Base-by-base conservation (phyloP, 2,797 vertebrate genomes). In the Acropternis orthonyx region DNA sequence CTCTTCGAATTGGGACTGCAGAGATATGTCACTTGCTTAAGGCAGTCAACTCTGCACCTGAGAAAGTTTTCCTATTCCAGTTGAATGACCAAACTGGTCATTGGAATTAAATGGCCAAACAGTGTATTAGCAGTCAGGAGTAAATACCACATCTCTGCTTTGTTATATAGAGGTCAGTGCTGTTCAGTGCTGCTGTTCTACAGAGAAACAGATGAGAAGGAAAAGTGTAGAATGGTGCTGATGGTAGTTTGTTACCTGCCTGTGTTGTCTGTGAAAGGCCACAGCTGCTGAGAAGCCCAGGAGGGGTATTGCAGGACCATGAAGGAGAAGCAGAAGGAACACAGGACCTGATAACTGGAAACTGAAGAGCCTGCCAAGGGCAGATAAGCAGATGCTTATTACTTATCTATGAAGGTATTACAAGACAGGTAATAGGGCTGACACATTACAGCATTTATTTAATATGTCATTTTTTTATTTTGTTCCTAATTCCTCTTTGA, bases 351-450 rank as follows among this genome's bases (percentile, higher is more conserved):
- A 51, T 54, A 93, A 68, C 30, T 81, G 82, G 36, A 51, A 78
- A 41, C 37, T 13, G 7, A 48, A 89, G 63, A 84, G 79, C 43
- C 85, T 92, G 83, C 44, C 14, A 88, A 37, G 20, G 32, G 44
- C 55, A 92, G 93, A 90, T 94, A 95, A 92, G 79, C 52, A 65
- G 68, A 41, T 22, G 14, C 12, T 91, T 89, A n/a, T 82, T 88
- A 16, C 32, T 92, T 67, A 55, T 78, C 67, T 87, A 5, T 13
- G 55, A 24, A 54, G 46, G 30, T 63, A 17, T 79, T 51, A 37
- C 48, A 67, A 91, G 78, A 71, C 63, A 76, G 43, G 71, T 62
- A 51, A 34, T 10, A 26, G 20, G 17, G 26, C 14, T 91, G 74
- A 32, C 39, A 41, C 1, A 4, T 13, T 37, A 17, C 32, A 51